phyloP scores from a whole-genome alignment of 2,888 invertebrate genomes.

The Halictus quadricinctus region DNA sequence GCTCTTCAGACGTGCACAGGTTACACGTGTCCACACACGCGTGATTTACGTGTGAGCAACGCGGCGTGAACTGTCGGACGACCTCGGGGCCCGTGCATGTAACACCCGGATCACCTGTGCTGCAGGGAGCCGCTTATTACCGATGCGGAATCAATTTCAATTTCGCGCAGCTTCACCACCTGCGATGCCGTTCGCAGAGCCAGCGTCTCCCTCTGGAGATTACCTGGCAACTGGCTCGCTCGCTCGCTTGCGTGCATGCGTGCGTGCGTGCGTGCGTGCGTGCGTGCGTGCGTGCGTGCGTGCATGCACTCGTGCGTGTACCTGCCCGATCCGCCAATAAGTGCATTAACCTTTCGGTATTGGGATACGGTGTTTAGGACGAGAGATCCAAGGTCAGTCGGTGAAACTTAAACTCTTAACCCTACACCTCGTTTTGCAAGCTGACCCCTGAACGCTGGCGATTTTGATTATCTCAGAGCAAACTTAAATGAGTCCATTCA shows the following conservation, averaged over 20 bases:
- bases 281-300: conserved; percentile 16
- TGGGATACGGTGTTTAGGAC: not conserved
- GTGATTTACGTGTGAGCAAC: conserved; percentile 9
- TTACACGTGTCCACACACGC: conserved; percentile 33
- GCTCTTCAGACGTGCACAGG: conserved; percentile 53
- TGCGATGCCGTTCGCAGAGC: conserved; percentile 60
- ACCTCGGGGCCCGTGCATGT: conserved; percentile 55
- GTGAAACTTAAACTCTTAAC: not conserved
- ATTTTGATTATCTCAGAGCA: not conserved
- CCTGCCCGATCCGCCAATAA: not conserved
- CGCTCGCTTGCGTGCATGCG: conserved; percentile 7
- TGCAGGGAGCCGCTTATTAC: conserved; percentile 69
- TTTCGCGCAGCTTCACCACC: conserved; percentile 71
- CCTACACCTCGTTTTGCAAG: not conserved
- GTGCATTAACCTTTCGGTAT: conserved; percentile 24
- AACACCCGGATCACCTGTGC: conserved; percentile 46
- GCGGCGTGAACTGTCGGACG: conserved; percentile 42
- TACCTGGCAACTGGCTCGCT: conserved; percentile 49
- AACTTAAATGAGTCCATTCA: not conserved
- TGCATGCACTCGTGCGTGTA: not conserved
- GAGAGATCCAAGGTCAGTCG: not conserved
- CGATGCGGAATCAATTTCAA: conserved; percentile 77
- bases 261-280: conserved; percentile 15
- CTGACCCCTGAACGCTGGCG: not conserved
- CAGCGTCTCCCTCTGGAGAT: conserved; percentile 50